Evolutionary conservation across 2,888 invertebrate genomes (phyloP).

Genomic region (Chloroclysta siterata): DNA sequence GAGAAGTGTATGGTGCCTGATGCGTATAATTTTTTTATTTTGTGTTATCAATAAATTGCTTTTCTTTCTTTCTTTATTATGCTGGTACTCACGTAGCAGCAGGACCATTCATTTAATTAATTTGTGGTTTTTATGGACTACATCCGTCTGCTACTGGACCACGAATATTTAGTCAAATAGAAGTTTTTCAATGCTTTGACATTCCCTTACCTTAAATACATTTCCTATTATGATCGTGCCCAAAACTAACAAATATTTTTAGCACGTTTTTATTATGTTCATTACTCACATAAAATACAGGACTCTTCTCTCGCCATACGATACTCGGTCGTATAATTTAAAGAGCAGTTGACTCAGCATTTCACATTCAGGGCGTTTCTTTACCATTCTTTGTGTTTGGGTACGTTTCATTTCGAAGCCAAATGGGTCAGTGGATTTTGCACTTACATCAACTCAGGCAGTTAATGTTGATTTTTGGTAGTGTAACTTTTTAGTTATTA

Average conservation of each 20-base stretch:
- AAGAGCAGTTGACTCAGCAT: slow-evolving; percentile 67
- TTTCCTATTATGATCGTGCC: background rate
- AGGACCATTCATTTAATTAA: too few species aligned
- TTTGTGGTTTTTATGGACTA: too few species aligned
- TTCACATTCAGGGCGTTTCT: slow-evolving; percentile 67
- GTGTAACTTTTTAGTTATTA: background rate
- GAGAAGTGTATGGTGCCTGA: too few species aligned
- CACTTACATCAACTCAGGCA: slow-evolving; percentile 57
- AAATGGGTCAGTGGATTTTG: slow-evolving; percentile 73
- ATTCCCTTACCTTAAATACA: background rate
- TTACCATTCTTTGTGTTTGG: slow-evolving; percentile 67
- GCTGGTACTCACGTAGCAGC: too few species aligned
- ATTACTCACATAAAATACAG: slow-evolving; percentile 14
- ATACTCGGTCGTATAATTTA: slow-evolving; percentile 47
- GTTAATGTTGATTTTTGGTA: slow-evolving; percentile 31
- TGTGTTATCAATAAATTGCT: too few species aligned
- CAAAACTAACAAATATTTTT: slow-evolving; percentile 1
- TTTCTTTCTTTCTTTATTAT: too few species aligned
- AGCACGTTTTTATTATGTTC: slow-evolving; percentile 10
- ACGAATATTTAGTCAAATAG: too few species aligned
- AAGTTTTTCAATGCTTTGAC: too few species aligned
- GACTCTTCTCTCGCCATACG: slow-evolving; percentile 24
- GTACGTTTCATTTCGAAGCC: slow-evolving; percentile 74
- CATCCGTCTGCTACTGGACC: too few species aligned
- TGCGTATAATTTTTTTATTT: too few species aligned